Evolutionary conservation across 2,888 invertebrate species (phyloP).

Genomic region (Thereva unica): DNA sequence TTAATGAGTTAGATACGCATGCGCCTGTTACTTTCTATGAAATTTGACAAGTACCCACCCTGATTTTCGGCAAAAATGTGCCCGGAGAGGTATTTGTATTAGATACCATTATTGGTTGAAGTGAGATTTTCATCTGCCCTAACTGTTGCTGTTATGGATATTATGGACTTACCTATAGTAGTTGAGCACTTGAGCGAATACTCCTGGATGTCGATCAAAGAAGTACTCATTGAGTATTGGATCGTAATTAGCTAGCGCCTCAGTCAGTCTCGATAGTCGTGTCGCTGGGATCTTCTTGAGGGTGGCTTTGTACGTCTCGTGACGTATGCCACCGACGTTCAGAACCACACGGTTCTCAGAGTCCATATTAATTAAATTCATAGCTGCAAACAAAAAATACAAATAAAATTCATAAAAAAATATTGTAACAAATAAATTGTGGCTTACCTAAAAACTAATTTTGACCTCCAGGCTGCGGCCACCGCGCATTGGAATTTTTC

Average conservation of each 20-base stretch:
- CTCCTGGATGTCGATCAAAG: conserved; percentile 97
- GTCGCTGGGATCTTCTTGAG: conserved; percentile 98
- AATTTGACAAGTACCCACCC: no score
- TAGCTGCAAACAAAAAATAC: conserved; percentile 57
- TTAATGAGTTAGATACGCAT: no score
- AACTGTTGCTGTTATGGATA: neutral
- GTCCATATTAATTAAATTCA: conserved; percentile 94
- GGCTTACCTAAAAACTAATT: conserved; percentile 38
- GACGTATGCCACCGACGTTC: conserved; percentile 97
- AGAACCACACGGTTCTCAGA: conserved; percentile 98
- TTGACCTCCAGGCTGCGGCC: conserved; percentile 36
- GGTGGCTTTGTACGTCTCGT: conserved; percentile 95
- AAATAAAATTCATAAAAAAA: neutral
- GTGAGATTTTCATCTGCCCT: neutral
- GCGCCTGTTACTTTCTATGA: no score
- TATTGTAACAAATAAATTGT: neutral
- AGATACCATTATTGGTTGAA: neutral
- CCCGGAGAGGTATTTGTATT: neutral
- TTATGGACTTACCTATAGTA: conserved; percentile 76
- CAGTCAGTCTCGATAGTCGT: conserved; percentile 88
- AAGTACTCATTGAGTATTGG: conserved; percentile 99
- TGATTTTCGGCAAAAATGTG: no score
- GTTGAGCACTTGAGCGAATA: conserved; percentile 94
- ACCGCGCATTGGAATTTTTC: conserved; percentile 41
- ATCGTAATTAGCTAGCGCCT: conserved; percentile 98